Conservation (phyloP, 2,113 vertebrate genomes). For the Zeus faber region DNA sequence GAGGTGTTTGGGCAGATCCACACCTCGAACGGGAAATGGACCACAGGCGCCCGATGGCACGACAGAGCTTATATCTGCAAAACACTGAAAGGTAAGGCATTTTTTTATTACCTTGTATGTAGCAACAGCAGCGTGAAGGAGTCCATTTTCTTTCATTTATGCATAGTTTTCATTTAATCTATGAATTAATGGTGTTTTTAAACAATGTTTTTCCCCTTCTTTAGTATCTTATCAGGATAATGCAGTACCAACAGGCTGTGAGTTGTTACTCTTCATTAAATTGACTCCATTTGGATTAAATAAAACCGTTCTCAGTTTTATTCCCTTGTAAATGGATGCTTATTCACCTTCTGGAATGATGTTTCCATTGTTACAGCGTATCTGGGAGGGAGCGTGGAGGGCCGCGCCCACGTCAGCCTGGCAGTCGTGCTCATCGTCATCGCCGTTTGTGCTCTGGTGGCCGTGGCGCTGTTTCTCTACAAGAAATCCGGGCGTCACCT, state of each 20-base stretch:
- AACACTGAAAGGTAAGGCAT: conserved; percentile 83
- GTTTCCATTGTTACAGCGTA: not conserved
- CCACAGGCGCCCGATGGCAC: conserved; percentile 73
- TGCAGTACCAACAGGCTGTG: no score
- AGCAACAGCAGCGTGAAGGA: not conserved
- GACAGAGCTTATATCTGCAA: conserved; percentile 84
- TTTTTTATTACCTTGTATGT: not conserved
- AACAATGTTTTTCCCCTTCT: no score
- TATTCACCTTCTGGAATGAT: no score
- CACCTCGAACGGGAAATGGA: conserved; percentile 77
- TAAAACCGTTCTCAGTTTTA: not conserved
- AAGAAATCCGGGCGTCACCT: conserved; percentile 47
- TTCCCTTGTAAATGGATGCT: no score
- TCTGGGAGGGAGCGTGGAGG: no score
- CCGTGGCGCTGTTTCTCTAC: conserved; percentile 45
- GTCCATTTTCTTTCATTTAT: not conserved
- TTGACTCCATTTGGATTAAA: not conserved
- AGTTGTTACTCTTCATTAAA: no score
- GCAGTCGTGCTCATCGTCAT: conserved; percentile 51
- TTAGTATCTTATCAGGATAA: no score
- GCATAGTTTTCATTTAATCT: no score
- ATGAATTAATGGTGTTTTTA: no score
- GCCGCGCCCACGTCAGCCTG: conserved; percentile 52
- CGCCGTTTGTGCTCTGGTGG: conserved; percentile 23
- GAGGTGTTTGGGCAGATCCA: conserved; percentile 54